These are phyloP conservation scores for Myotis davidii DNA, from an alignment of 2,113 vertebrate genomes.

Conservation along the genomic window DNA sequence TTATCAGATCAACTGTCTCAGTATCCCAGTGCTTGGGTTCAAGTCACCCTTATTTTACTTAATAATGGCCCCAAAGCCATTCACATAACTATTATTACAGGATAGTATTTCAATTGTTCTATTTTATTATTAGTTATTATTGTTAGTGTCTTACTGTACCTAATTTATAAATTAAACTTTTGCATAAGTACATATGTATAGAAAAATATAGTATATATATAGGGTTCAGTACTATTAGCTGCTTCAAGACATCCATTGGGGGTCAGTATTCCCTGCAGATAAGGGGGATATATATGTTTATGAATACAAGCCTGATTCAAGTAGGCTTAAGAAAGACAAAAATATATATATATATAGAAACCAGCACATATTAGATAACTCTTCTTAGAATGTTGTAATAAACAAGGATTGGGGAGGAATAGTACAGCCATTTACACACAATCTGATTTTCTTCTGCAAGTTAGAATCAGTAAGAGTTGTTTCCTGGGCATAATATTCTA, in stretches of 20 bases:
- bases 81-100: not conserved
- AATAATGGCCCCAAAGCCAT: too few relatives aligned
- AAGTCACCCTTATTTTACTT: not conserved
- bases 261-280: not conserved
- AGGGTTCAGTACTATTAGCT: not conserved
- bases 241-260: not conserved
- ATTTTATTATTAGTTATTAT: not conserved
- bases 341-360: not conserved
- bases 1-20: too few relatives aligned
- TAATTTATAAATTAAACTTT: not conserved
- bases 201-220: not conserved
- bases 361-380: accelerated
- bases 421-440: not conserved
- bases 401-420: not conserved
- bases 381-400: not conserved
- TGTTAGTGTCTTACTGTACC: not conserved
- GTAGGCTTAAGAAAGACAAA: not conserved
- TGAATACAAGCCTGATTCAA: not conserved
- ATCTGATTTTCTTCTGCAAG: not conserved
- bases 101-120: not conserved
- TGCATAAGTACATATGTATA: not conserved
- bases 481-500: not conserved
- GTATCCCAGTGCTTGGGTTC: not conserved
- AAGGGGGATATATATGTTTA: not conserved
- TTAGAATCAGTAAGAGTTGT: not conserved